A percentile compares a stretch with the other conserved stretches of the same genome.
Evolutionary conservation across 2,888 invertebrate genomes (phyloP).

Genomic region (Anoplius nigerrimus): DNA sequence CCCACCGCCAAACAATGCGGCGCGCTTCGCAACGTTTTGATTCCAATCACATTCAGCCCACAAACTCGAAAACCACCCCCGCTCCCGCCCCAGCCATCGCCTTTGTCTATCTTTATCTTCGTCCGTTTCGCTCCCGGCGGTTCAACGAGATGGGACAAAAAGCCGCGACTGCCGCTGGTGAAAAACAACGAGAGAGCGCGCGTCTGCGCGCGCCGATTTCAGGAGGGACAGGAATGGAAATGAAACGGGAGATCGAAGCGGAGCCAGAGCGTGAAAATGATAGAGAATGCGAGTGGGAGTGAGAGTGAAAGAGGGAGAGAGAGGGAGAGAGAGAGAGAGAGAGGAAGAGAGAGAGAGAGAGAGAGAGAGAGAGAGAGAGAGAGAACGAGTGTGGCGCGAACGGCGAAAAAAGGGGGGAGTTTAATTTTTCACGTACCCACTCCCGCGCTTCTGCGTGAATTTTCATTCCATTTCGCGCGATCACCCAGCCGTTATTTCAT

Average conservation of each 20-base stretch:
- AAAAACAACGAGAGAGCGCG: conserved; percentile 12
- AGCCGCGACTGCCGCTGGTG: conserved; percentile 22
- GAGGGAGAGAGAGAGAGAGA: conserved; percentile 32
- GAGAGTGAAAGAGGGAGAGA: conserved; percentile 12
- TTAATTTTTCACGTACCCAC: conserved; percentile 56
- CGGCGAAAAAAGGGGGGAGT: conserved; percentile 26
- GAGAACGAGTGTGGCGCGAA: neutral
- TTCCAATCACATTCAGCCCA: conserved; percentile 51
- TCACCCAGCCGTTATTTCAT: conserved; percentile 56
- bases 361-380: neutral
- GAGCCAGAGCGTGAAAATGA: neutral
- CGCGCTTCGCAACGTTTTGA: conserved; percentile 39
- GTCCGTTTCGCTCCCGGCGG: neutral
- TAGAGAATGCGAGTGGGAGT: neutral
- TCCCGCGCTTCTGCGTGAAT: conserved; percentile 44
- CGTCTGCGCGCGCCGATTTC: neutral
- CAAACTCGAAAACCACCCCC: conserved; percentile 35
- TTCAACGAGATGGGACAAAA: conserved; percentile 26
- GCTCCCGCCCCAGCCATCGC: no score
- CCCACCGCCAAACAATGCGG: no score
- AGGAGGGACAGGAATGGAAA: neutral
- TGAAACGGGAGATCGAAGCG: conserved; percentile 17
- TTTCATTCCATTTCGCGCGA: conserved; percentile 58
- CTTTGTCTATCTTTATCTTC: conserved; percentile 1
- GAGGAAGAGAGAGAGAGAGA: neutral